These are phyloP conservation scores for Daubentonia madagascariensis DNA, from an alignment of 2,113 vertebrate genomes.

Conservation along the genomic window DNA sequence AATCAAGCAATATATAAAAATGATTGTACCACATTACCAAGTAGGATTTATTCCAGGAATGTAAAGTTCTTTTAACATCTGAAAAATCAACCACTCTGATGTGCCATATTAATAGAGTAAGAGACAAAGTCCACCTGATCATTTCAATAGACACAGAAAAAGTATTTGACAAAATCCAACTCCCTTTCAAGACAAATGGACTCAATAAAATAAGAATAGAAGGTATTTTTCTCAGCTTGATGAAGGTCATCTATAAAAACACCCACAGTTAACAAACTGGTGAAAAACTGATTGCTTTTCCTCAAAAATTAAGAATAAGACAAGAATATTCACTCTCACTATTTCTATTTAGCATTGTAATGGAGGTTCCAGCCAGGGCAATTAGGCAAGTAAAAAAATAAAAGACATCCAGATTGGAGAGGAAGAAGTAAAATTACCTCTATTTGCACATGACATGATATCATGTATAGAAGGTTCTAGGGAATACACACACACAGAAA, in stretches of 20 bases:
- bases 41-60: not conserved
- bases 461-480: not conserved
- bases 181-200: not conserved
- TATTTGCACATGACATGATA: not conserved
- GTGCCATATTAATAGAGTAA: not conserved
- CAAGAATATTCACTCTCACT: not conserved
- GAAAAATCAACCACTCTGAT: not conserved
- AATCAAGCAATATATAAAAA: not conserved
- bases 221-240: not conserved
- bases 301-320: not conserved
- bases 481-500: not conserved
- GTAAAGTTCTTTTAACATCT: slow-evolving; percentile 4
- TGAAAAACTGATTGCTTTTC: not conserved
- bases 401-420: not conserved
- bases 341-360: not conserved
- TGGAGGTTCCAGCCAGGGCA: not conserved
- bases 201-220: not conserved
- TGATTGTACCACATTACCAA: not conserved
- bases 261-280: not conserved
- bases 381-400: not conserved
- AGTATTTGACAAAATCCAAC: not conserved
- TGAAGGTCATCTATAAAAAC: not conserved
- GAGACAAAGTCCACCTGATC: not conserved
- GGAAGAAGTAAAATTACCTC: not conserved
- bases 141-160: not conserved